A percentile compares a stretch with the other conserved stretches of the same genome.
Conservation (phyloP, 2,797 vertebrate species). For the Onychomys torridus region DNA sequence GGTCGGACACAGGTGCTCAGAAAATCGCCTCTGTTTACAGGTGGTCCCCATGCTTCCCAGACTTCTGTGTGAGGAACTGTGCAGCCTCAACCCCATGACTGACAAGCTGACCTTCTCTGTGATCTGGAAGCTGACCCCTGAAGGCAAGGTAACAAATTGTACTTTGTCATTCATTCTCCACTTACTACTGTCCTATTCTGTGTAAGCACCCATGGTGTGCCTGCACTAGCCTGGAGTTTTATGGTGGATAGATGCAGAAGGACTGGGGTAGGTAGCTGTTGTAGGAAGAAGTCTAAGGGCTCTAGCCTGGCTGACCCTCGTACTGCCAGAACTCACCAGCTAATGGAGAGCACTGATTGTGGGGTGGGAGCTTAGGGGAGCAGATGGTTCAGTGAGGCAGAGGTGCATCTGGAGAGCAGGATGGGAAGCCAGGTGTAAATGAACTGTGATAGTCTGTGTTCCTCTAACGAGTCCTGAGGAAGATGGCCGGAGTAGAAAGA, state of each 20-base stretch:
- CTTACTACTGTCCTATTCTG: rapidly evolving
- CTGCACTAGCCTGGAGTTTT: neutral
- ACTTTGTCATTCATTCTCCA: neutral
- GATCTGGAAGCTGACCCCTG: constrained; percentile 95
- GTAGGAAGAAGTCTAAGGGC: neutral
- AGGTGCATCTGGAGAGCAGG: neutral
- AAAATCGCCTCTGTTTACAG: constrained; percentile 85
- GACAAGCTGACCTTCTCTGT: constrained; percentile 98
- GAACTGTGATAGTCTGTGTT: neutral
- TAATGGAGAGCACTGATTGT: neutral
- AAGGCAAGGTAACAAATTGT: constrained; percentile 93
- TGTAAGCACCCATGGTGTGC: neutral
- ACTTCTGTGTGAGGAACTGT: constrained; percentile 97
- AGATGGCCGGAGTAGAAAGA: neutral
- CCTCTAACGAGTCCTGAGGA: neutral
- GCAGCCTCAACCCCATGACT: constrained; percentile 96
- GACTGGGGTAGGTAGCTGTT: neutral
- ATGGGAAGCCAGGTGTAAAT: neutral
- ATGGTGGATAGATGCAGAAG: too few relatives aligned
- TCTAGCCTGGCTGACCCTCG: too few relatives aligned
- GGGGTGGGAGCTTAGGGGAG: neutral
- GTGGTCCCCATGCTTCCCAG: constrained; percentile 97
- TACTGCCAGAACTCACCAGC: neutral
- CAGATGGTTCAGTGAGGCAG: neutral
- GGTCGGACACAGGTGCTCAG: neutral